Percentiles rank a stretch among this genome's conserved stretches.
Evolutionary conservation across 2,113 vertebrate species (phyloP).

Genomic region (Stigmatopora argus): DNA sequence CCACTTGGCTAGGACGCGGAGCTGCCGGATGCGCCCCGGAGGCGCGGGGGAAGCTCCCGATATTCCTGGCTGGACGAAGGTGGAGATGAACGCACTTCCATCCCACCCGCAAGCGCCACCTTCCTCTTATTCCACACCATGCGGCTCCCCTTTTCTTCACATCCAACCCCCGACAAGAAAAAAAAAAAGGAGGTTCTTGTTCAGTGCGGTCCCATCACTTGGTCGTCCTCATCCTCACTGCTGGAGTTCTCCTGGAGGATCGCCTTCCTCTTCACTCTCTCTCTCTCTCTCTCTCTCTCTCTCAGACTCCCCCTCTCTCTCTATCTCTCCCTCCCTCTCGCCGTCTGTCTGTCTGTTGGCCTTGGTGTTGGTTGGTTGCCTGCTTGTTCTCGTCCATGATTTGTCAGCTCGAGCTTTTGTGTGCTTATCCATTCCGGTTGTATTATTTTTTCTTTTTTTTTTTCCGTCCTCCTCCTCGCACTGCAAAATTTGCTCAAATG

Average conservation of each 20-base stretch:
- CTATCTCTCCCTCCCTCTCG: background rate
- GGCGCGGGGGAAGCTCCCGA: conserved; percentile 28
- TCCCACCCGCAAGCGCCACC: conserved; percentile 14
- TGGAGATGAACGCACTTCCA: conserved; percentile 7
- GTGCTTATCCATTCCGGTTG: conserved; percentile 30
- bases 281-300: conserved; percentile 22
- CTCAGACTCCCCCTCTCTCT: conserved; percentile 5
- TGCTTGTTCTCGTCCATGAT: conserved; percentile 40
- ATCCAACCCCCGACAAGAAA: background rate
- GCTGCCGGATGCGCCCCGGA: conserved; percentile 40
- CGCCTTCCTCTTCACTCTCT: conserved; percentile 22
- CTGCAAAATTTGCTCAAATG: conserved; percentile 43
- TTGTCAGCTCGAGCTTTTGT: conserved; percentile 42
- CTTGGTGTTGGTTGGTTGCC: conserved; percentile 44
- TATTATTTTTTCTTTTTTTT: conserved; percentile 16
- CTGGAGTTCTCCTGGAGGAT: conserved; percentile 56
- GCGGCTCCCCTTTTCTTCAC: conserved; percentile 12
- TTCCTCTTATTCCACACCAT: conserved; percentile 27
- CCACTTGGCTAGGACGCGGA: conserved; percentile 7
- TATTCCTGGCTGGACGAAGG: conserved; percentile 50
- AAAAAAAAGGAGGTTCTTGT: background rate
- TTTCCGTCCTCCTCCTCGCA: conserved; percentile 16
- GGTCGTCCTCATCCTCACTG: conserved; percentile 50
- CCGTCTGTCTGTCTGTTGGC: conserved; percentile 5
- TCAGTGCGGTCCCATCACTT: conserved; percentile 54